These are phyloP conservation scores for Hemibagrus guttatus DNA, from an alignment of 2,797 vertebrate species.

Conservation along the genomic window DNA sequence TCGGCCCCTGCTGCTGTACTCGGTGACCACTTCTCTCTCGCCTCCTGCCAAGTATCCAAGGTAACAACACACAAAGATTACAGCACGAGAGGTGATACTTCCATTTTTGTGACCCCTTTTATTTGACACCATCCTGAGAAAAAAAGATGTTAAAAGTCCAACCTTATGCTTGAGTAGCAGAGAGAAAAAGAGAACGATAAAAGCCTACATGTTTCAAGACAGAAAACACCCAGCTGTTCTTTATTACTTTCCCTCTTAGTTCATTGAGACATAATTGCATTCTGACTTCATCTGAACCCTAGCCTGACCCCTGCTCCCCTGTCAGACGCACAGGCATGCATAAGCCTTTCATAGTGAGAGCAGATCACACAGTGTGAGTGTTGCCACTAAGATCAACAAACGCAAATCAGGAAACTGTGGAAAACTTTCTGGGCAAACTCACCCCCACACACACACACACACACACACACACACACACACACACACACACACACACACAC, in stretches of 20 bases:
- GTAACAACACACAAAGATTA: slow-evolving; percentile 68
- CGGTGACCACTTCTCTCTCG: slow-evolving; percentile 69
- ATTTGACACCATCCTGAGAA: slow-evolving; percentile 53
- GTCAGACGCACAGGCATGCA: slow-evolving; percentile 52
- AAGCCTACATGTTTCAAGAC: slow-evolving; percentile 74
- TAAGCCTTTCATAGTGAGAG: slow-evolving; percentile 70
- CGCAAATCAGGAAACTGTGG: slow-evolving; percentile 74
- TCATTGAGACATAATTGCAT: slow-evolving; percentile 85
- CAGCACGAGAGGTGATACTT: slow-evolving; percentile 69
- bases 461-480: slow-evolving; percentile 48
- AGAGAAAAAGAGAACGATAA: slow-evolving; percentile 5
- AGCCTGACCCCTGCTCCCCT: slow-evolving; percentile 79
- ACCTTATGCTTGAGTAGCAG: slow-evolving; percentile 22
- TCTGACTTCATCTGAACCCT: slow-evolving; percentile 85
- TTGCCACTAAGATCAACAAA: slow-evolving; percentile 76
- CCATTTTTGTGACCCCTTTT: slow-evolving; percentile 70
- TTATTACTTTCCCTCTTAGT: slow-evolving; percentile 83
- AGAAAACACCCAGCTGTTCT: slow-evolving; percentile 81
- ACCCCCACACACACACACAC: slow-evolving; percentile 53
- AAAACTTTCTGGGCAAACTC: slow-evolving; percentile 52
- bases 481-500: slow-evolving; percentile 16
- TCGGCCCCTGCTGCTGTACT: slow-evolving; percentile 68
- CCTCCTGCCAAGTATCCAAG: slow-evolving; percentile 69
- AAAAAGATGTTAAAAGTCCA: not conserved
- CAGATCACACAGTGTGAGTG: slow-evolving; percentile 74